Evolutionary conservation across 2,113 vertebrate species (phyloP).

Genomic region (Chaetura pelagica): DNA sequence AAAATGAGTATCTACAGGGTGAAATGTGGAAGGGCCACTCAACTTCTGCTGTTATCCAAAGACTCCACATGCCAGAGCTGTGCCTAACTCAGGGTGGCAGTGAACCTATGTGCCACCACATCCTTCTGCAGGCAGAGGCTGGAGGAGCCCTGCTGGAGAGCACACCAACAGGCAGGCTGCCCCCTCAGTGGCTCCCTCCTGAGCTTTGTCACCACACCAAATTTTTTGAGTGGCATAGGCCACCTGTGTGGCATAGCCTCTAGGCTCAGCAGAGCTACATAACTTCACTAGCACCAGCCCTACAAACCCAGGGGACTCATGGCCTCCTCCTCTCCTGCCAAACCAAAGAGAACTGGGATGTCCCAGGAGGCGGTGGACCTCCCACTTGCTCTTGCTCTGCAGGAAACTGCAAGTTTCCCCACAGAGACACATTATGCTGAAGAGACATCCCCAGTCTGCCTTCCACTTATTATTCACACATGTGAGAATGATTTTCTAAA

Average conservation of each 20-base stretch:
- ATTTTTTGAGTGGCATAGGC: background rate
- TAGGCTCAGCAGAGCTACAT: background rate
- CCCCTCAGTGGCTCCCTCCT: rapidly evolving
- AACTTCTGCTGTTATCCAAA: background rate
- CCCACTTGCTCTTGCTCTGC: background rate
- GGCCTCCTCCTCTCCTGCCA: background rate
- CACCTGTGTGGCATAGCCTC: rapidly evolving
- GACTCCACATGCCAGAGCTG: rapidly evolving
- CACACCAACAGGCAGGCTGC: rapidly evolving
- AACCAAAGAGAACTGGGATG: background rate
- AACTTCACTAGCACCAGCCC: background rate
- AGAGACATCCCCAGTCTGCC: background rate
- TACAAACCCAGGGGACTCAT: background rate
- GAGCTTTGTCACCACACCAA: rapidly evolving
- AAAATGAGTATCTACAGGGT: background rate
- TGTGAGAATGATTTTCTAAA: slow-evolving; percentile 4
- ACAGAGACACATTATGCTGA: background rate
- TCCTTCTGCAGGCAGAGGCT: background rate
- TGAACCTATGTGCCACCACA: rapidly evolving
- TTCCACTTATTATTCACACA: slow-evolving; percentile 4
- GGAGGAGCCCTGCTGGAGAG: background rate
- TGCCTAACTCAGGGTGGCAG: rapidly evolving
- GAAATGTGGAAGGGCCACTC: background rate
- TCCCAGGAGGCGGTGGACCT: background rate
- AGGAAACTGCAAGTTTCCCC: background rate